Conservation (phyloP, 2,888 invertebrate genomes). For the Rhagonycha lutea region DNA sequence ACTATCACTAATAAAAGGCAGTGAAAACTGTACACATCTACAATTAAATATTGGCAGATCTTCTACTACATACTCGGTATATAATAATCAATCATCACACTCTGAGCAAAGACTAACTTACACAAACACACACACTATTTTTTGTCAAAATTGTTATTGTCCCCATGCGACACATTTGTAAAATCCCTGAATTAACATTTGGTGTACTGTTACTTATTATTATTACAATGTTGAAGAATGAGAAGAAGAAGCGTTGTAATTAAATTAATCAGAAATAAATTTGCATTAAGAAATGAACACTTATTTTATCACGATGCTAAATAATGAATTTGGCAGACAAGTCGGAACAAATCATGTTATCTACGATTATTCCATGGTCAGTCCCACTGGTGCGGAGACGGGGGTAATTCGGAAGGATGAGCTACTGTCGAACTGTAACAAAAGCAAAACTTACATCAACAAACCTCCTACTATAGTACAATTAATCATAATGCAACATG, state of each 20-base stretch:
- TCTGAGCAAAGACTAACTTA: conserved; percentile 49
- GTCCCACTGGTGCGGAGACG: conserved; percentile 98
- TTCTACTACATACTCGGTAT: conserved; percentile 28
- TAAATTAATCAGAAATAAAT: conserved; percentile 4
- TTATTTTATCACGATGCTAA: conserved; percentile 27
- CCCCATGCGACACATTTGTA: conserved; percentile 23
- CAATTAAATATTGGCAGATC: conserved; percentile 33
- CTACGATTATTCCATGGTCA: conserved; percentile 64
- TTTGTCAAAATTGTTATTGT: conserved; percentile 30
- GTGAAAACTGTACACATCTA: conserved; percentile 37
- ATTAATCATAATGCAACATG: neutral
- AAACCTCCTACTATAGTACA: neutral
- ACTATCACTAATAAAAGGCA: conserved; percentile 39
- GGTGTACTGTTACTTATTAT: conserved; percentile 46
- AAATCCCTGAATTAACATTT: conserved; percentile 56
- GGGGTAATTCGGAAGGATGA: conserved; percentile 96
- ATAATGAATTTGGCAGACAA: conserved; percentile 31
- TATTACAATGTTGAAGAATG: neutral
- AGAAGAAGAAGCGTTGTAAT: conserved; percentile 9
- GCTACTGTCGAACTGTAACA: conserved; percentile 92
- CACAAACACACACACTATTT: conserved; percentile 47
- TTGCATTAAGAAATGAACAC: conserved; percentile 28
- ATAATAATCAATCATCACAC: conserved; percentile 44
- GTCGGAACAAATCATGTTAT: conserved; percentile 45
- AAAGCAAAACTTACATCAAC: conserved; percentile 19